These are phyloP conservation scores for Dissostichus mawsoni DNA, from an alignment of 2,113 vertebrate genomes.

Conservation along the genomic window DNA sequence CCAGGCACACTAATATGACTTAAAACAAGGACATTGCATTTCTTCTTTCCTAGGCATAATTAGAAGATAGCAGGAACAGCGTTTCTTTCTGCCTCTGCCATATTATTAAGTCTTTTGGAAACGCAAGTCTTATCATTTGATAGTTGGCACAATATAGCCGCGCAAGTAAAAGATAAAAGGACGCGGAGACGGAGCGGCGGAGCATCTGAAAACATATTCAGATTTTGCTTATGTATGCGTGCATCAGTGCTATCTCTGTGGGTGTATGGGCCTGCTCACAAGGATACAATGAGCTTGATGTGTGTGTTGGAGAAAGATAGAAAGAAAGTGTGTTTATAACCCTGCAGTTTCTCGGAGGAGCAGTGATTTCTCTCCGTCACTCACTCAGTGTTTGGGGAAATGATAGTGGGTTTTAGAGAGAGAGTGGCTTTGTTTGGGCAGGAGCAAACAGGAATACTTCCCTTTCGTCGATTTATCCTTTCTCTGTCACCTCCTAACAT, in stretches of 20 bases:
- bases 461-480: conserved; percentile 77
- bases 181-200: conserved; percentile 24
- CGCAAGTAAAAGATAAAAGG: conserved; percentile 64
- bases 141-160: conserved; percentile 64
- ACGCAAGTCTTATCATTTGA: conserved; percentile 65
- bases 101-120: conserved; percentile 55
- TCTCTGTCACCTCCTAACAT: conserved; percentile 73
- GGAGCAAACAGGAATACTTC: conserved; percentile 69
- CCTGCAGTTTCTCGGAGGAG: conserved; percentile 68
- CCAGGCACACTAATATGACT: conserved; percentile 65
- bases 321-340: conserved; percentile 68
- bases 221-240: conserved; percentile 28
- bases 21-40: conserved; percentile 77
- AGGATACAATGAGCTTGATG: conserved; percentile 31
- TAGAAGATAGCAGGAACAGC: conserved; percentile 59
- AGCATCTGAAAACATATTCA: conserved; percentile 32
- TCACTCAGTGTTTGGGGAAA: conserved; percentile 75
- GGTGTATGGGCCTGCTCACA: conserved; percentile 34
- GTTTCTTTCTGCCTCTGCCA: conserved; percentile 65
- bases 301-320: not conserved
- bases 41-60: conserved; percentile 60
- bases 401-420: conserved; percentile 72
- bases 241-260: conserved; percentile 16
- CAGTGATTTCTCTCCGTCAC: conserved; percentile 68
- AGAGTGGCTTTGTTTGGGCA: conserved; percentile 72